Percentiles rank a stretch among this genome's conserved stretches.
These are phyloP conservation scores for Phrynocephalus guinanensis DNA, from an alignment of 2,797 vertebrate genomes.

Conservation along the genomic window DNA sequence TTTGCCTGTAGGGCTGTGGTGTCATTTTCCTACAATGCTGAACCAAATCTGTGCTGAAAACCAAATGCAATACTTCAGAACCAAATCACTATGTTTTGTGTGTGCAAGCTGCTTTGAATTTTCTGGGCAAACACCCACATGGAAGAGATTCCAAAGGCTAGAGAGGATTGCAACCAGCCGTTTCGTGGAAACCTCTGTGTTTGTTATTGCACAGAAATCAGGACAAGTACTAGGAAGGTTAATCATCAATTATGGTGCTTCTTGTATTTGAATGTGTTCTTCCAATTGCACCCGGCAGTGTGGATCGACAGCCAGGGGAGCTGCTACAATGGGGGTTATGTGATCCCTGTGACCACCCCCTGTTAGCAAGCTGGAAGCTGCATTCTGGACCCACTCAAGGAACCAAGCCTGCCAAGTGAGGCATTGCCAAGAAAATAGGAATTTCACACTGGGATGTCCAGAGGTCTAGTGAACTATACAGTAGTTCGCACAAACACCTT, in stretches of 20 bases:
- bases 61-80: not conserved
- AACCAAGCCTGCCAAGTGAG: not conserved
- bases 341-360: no score
- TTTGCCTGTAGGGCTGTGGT: not conserved
- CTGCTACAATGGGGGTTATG: not conserved
- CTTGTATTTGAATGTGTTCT: no score
- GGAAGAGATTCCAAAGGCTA: conserved; percentile 18
- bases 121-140: not conserved
- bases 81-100: not conserved
- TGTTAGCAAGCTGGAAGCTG: no score
- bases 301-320: no score
- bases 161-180: not conserved
- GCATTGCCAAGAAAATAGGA: not conserved
- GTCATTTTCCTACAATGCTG: not conserved
- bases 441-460: not conserved
- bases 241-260: not conserved
- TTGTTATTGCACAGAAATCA: not conserved
- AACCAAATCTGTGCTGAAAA: not conserved
- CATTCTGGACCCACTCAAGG: no score
- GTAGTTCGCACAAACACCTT: not conserved
- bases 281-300: not conserved
- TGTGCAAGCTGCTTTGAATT: not conserved
- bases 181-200: not conserved
- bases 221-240: not conserved
- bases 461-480: no score